Conservation (phyloP, 2,888 invertebrate species). For the Eledone cirrhosa region DNA sequence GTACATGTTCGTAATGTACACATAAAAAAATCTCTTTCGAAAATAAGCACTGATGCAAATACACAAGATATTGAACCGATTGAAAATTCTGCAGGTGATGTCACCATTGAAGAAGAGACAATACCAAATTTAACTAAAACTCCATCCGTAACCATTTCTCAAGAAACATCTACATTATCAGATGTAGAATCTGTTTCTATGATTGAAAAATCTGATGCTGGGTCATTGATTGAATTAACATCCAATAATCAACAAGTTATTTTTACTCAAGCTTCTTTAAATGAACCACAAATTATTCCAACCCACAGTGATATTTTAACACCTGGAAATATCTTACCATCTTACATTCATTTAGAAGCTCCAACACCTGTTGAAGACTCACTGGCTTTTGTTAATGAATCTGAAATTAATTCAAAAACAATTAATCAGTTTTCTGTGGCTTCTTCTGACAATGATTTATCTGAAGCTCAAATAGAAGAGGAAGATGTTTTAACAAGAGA, state of each 20-base stretch:
- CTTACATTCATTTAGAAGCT: background rate
- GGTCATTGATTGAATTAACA: background rate
- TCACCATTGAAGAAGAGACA: background rate
- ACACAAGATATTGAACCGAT: background rate
- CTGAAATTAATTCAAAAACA: constrained; percentile 18
- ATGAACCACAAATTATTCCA: background rate
- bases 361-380: constrained; percentile 23
- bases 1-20: constrained; percentile 50
- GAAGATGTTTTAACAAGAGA: constrained; percentile 45
- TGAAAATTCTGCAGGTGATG: background rate
- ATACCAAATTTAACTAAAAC: background rate
- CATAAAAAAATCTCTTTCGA: constrained; percentile 30
- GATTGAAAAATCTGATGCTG: background rate
- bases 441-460: constrained; percentile 1
- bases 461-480: constrained; percentile 19
- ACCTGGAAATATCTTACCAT: constrained; percentile 19
- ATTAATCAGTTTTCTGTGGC: constrained; percentile 17
- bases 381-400: constrained; percentile 24
- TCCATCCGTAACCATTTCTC: background rate
- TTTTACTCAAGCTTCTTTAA: constrained; percentile 12
- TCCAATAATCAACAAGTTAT: background rate
- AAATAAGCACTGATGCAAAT: background rate
- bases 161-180: background rate
- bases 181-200: background rate
- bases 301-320: constrained; percentile 11